Evolutionary conservation across 1,140 invertebrate species (phyloP).

Genomic region (Neuroterus valhalla): DNA sequence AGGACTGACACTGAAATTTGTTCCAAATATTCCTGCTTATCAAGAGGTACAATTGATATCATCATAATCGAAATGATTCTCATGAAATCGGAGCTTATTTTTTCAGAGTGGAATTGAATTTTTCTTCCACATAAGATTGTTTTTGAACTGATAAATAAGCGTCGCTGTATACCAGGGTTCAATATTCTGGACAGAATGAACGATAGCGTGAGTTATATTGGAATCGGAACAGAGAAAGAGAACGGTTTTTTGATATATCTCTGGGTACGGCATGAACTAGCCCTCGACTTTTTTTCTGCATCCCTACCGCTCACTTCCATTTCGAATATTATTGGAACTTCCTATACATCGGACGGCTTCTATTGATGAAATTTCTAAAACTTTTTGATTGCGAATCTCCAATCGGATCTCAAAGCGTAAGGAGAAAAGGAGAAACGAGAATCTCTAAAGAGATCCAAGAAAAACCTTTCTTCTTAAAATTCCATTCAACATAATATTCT

Average conservation of each 20-base stretch:
- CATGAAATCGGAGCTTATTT: no score
- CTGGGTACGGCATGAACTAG: conserved; percentile 36
- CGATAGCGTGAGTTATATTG: conserved; percentile 49
- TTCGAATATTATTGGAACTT: conserved; percentile 41
- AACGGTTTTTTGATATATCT: conserved; percentile 53
- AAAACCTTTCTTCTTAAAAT: neutral
- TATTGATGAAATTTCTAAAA: conserved; percentile 27
- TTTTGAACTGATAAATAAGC: conserved; percentile 42
- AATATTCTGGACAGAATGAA: conserved; percentile 45
- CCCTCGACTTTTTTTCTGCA: conserved; percentile 43
- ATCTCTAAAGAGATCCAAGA: neutral
- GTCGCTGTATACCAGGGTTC: conserved; percentile 41
- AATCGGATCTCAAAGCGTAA: neutral
- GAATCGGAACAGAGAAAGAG: conserved; percentile 19
- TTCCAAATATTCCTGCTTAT: no score
- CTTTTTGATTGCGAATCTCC: neutral
- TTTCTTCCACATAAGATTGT: conserved; percentile 28
- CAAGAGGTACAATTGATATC: no score
- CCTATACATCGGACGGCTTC: conserved; percentile 3
- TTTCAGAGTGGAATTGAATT: neutral
- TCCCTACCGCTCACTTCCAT: conserved; percentile 33
- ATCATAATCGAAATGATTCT: no score
- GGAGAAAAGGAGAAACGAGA: neutral
- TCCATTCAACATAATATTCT: neutral
- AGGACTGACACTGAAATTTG: no score